These are phyloP conservation scores for Pleuronectes platessa DNA, from an alignment of 2,113 vertebrate genomes.

Conservation along the genomic window DNA sequence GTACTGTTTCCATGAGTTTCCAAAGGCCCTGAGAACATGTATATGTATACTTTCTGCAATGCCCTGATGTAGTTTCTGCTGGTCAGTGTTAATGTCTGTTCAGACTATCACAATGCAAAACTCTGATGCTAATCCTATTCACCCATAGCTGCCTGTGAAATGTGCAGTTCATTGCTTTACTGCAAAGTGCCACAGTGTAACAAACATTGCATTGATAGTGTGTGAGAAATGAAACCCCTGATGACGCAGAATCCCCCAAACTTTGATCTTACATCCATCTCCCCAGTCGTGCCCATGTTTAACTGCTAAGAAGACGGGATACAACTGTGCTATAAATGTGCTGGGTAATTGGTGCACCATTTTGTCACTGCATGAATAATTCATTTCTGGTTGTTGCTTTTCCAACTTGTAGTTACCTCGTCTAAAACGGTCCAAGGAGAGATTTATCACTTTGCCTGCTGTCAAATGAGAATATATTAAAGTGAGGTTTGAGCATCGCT, in stretches of 20 bases:
- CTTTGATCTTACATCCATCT: conserved; percentile 63
- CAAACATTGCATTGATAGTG: conserved; percentile 26
- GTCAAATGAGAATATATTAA: conserved; percentile 79
- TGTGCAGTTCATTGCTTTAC: conserved; percentile 4
- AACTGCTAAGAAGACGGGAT: conserved; percentile 46
- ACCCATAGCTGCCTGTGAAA: not conserved
- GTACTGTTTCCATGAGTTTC: not conserved
- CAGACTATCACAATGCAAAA: not conserved
- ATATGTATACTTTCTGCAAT: not conserved
- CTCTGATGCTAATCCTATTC: not conserved
- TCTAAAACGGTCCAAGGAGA: conserved; percentile 74
- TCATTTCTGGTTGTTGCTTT: conserved; percentile 72
- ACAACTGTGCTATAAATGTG: conserved; percentile 59
- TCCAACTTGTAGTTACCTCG: conserved; percentile 73
- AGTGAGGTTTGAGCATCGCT: conserved; percentile 70
- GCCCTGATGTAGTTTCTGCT: not conserved
- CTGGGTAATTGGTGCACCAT: conserved; percentile 68
- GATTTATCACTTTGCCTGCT: conserved; percentile 76
- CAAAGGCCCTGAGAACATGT: not conserved
- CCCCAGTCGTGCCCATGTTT: conserved; percentile 15
- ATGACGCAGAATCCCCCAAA: conserved; percentile 29
- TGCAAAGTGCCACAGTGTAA: not conserved
- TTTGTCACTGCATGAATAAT: conserved; percentile 78
- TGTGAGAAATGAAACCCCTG: conserved; percentile 38
- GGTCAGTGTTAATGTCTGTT: not conserved